Percentiles rank a stretch among this genome's conserved stretches.
phyloP scores from a whole-genome alignment of 1,140 invertebrate genomes.

The Hyles vespertilio region DNA sequence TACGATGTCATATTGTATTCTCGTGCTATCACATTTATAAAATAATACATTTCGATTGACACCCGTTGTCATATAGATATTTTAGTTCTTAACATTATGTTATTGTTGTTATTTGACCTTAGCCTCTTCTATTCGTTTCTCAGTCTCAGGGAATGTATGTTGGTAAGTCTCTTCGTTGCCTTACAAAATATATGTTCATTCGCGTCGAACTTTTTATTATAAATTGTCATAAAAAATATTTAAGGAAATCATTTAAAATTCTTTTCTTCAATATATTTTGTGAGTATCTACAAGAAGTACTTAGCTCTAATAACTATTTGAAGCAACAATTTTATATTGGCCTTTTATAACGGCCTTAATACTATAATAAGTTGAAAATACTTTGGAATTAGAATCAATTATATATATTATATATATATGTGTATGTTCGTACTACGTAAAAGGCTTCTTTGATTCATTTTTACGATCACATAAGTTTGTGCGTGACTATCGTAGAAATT shows the following conservation, averaged over 20 bases:
- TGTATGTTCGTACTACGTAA: constrained; percentile 39
- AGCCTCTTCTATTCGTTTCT: constrained; percentile 62
- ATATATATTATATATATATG: not conserved
- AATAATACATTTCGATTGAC: constrained; percentile 12
- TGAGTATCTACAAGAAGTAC: constrained; percentile 36
- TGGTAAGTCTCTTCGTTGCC: constrained; percentile 73
- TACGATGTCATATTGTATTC: constrained; percentile 38
- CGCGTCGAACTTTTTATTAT: constrained; percentile 49
- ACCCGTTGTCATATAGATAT: constrained; percentile 11
- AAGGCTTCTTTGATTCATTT: constrained; percentile 41
- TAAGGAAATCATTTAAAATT: constrained; percentile 52
- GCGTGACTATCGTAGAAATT: constrained; percentile 47
- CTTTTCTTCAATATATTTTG: constrained; percentile 33
- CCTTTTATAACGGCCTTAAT: constrained; percentile 40
- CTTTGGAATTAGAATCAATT: constrained; percentile 15
- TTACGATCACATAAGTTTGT: constrained; percentile 58
- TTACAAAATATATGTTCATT: constrained; percentile 62
- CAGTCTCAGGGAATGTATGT: constrained; percentile 73
- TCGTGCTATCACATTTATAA: constrained; percentile 48
- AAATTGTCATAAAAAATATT: constrained; percentile 67
- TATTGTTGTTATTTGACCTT: constrained; percentile 48
- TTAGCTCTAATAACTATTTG: constrained; percentile 52
- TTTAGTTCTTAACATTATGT: constrained; percentile 32
- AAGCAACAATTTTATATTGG: constrained; percentile 50
- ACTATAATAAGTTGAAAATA: constrained; percentile 25